Base-by-base conservation (phyloP, 2,113 vertebrate genomes). In the Corythornis cristatus region DNA sequence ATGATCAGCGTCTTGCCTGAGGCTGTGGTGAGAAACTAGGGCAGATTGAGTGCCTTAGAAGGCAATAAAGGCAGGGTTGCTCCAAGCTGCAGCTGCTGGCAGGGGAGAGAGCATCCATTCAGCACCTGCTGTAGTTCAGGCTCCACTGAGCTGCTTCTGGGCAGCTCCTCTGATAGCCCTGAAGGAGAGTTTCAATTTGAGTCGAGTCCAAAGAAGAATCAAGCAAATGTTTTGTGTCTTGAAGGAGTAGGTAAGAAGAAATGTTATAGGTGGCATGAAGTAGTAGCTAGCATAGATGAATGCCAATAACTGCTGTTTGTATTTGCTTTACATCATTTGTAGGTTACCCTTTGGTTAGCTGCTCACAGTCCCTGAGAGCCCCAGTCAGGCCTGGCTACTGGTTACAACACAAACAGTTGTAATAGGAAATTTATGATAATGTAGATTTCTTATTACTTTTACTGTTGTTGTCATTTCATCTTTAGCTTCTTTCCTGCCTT, bases 151-250 rank as follows among this genome's bases (percentile, higher is more conserved):
- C 83, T 89, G 1, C 76, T 90, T 78, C 78, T 70, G 92, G 83
- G 65, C 80, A 90, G 54, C 70, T 89, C 83, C 58, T 77, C 86
- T 66, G 54, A 70, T 48, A 82, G 74, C 62, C 90, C 84, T 71
- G 50, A 83, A 87, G 91, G 84, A 66, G 64, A 83, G 71, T 51
- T 91, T 62, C 77, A 62, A 79, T 89, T 85, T 86, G 80, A 90
- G 45, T 4, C 0, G 82, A 79, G 48, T 35, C 79, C 74, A 76
- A 67, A 79, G 71, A 50, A 92, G 87, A 89, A 76, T 51, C 74
- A 72, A 76, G 57, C 31, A 68, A 95, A 76, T 22, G 5, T 29
- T 87, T 91, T 77, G 33, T 84, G 84, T 75, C 75, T 89, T 12
- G 8, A 64, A 92, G 78, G 78, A 22, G 43, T 17, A 43, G 45